Conservation (phyloP, 2,888 invertebrate species). For the Rotaria socialis region DNA sequence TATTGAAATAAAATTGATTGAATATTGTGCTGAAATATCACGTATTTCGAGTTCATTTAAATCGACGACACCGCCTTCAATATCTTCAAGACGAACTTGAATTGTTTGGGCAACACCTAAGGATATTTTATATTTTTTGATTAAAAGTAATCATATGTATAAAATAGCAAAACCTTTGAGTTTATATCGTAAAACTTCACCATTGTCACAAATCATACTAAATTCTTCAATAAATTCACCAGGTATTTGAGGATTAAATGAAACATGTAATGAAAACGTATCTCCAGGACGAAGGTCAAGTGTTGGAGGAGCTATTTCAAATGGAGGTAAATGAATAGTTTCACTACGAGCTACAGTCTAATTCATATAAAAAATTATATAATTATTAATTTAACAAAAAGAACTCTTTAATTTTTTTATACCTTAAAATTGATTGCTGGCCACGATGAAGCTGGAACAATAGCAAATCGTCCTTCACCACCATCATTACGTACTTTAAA, state of each 20-base stretch:
- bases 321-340: background rate
- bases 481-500: constrained; percentile 56
- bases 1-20: background rate
- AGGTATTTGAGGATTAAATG: background rate
- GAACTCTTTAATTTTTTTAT: background rate
- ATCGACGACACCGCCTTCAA: background rate
- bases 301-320: constrained; percentile 4
- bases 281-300: background rate
- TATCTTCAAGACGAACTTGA: constrained; percentile 15
- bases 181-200: background rate
- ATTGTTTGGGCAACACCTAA: background rate
- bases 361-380: background rate
- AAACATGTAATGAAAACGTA: constrained; percentile 9
- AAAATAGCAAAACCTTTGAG: background rate
- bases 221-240: constrained; percentile 3
- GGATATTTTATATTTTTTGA: background rate
- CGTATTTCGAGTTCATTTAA: background rate
- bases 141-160: background rate
- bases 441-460: constrained; percentile 54
- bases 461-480: constrained; percentile 57
- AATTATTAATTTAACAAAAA: no score
- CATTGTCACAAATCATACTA: constrained; percentile 16
- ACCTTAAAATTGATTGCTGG: constrained; percentile 59
- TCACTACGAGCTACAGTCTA: constrained; percentile 8
- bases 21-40: constrained; percentile 27